phyloP scores from a whole-genome alignment of 2,113 vertebrate species.

The Prunella fulvescens region DNA sequence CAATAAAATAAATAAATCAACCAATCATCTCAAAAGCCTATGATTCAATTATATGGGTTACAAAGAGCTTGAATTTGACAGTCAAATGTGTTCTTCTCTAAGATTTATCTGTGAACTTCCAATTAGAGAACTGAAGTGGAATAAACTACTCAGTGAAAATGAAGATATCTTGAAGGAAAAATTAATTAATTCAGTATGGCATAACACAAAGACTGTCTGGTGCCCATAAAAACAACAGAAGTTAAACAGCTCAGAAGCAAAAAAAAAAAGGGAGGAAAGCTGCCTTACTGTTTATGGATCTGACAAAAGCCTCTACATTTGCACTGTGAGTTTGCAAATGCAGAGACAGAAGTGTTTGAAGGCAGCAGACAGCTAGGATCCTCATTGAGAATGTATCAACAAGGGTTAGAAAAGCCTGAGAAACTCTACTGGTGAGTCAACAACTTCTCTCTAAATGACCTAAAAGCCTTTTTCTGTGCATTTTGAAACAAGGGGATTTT shows the following conservation, averaged over 20 bases:
- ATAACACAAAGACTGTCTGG: neutral
- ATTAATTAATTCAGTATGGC: slow-evolving; percentile 27
- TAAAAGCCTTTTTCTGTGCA: neutral
- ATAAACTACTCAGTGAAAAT: slow-evolving; percentile 33
- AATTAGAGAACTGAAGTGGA: slow-evolving; percentile 42
- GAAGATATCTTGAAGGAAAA: slow-evolving; percentile 33
- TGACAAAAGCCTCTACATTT: neutral
- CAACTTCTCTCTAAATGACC: neutral
- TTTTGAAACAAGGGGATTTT: neutral
- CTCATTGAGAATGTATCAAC: neutral
- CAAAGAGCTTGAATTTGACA: slow-evolving; percentile 21
- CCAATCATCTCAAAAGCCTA: slow-evolving; percentile 13
- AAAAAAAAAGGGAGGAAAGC: neutral
- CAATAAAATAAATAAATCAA: slow-evolving; percentile 42
- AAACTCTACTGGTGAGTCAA: neutral
- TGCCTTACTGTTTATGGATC: neutral
- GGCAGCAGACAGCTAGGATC: neutral
- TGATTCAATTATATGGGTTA: slow-evolving; percentile 37
- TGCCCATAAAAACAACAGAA: slow-evolving; percentile 1
- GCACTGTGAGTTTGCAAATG: neutral
- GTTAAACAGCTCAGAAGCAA: neutral
- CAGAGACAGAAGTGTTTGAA: neutral
- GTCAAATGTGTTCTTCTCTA: neutral
- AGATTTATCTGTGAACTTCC: slow-evolving; percentile 25
- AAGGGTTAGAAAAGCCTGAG: neutral